Evolutionary conservation across 2,797 vertebrate genomes (phyloP), one percentile per base, ranked within the genome.

Genomic region (Pseudocheirus occidentalis): DNA sequence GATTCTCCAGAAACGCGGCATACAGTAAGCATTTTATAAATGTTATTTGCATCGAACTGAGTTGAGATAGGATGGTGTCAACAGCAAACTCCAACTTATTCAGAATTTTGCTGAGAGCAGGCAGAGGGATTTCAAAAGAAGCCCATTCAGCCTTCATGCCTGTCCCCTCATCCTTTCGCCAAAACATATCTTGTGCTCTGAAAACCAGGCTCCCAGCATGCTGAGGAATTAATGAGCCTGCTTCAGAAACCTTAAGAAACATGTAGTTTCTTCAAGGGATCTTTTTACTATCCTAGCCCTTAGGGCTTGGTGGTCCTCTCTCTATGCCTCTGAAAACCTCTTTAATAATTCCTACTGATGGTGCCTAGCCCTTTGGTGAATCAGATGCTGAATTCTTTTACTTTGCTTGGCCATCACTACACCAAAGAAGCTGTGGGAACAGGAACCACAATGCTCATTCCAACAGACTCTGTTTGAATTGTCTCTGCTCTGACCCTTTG

Each of bases 311-410:
- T 92, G 96, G 92, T 90, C 28, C 50, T 90, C 9, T 90, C 89
- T 54, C 28, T 54, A 29, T 62, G 59, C 52, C 27, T 92, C 29
- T 90, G 90, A 90, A 90, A 90, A 90, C 27, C 90, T 90, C 52
- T 90, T 90, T 90, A 90, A 90, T 54, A 90, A 90, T 90, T 90
- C 90, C 28, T 90, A 29, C 53, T 90, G 90, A 90, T 52, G 12
- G 52, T 52, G 1, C 21, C 9, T 21, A 13, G 28, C 31, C 12
- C 52, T 90, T 29, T 14, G 90, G 11, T 54, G 28, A 90, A 52
- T 90, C 89, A 90, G 89, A 52, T 52, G 55, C 91, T 96, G 90
- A 46, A 90, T 94, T 91, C 90, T 92, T 94, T 5, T 90, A 31
- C 5, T n/a, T 66, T 92, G 94, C 56, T 92, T 59, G 94, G 58